phyloP scores from a whole-genome alignment of 2,888 invertebrate species.

The Erebia epiphron region DNA sequence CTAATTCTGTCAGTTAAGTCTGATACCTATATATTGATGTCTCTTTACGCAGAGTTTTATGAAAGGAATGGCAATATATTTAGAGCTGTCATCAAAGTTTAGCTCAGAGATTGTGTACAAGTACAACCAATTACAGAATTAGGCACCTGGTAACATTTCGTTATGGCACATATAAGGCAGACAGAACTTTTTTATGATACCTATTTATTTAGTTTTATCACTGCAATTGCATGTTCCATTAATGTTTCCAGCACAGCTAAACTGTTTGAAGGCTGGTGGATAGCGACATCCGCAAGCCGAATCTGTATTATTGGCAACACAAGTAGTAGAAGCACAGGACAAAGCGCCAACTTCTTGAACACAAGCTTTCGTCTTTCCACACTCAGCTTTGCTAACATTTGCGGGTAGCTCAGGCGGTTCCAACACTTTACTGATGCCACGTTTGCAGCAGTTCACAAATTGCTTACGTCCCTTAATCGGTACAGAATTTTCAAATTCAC shows the following conservation, averaged over 20 bases:
- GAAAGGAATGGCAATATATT: too few species aligned
- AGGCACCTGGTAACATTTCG: too few species aligned
- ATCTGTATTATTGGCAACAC: slow-evolving; percentile 18
- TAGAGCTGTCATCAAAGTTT: too few species aligned
- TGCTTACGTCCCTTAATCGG: not conserved
- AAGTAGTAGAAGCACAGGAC: slow-evolving; percentile 17
- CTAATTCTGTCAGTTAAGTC: too few species aligned
- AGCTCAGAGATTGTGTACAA: not conserved
- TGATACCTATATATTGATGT: too few species aligned
- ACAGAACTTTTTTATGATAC: slow-evolving; percentile 20
- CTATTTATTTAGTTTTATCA: slow-evolving; percentile 38
- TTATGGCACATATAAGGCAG: not conserved
- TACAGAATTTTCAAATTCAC: not conserved
- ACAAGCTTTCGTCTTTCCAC: not conserved
- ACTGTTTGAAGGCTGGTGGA: slow-evolving; percentile 54
- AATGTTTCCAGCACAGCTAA: slow-evolving; percentile 53
- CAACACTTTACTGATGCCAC: not conserved
- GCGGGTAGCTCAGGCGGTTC: not conserved
- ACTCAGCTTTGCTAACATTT: not conserved
- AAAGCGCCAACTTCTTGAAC: slow-evolving; percentile 14
- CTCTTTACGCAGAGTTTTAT: too few species aligned
- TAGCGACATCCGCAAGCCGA: slow-evolving; percentile 50
- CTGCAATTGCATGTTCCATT: slow-evolving; percentile 53
- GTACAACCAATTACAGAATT: too few species aligned
- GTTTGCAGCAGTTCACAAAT: not conserved